Conservation (phyloP, 2,113 vertebrate species). For the Romanogobio albipinnatus region DNA sequence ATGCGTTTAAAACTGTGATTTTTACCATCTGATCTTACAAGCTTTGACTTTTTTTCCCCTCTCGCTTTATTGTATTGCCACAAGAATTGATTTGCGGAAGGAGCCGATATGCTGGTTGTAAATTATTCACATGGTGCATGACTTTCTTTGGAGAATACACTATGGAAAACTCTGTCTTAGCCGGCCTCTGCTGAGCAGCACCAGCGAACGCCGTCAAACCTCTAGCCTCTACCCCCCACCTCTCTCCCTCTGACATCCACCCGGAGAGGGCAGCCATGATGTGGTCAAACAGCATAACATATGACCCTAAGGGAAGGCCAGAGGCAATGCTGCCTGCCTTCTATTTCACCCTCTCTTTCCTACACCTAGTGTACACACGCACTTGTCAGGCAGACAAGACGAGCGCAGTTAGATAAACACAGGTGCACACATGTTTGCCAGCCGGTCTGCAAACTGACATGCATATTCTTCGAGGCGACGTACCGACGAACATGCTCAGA, state of each 20-base stretch:
- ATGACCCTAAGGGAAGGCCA: slow-evolving; percentile 64
- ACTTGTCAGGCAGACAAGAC: slow-evolving; percentile 27
- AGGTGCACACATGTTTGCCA: background rate
- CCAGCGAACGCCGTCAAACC: slow-evolving; percentile 22
- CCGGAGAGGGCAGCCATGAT: slow-evolving; percentile 58
- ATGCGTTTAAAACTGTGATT: background rate
- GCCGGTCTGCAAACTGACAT: slow-evolving; percentile 22
- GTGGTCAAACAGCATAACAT: slow-evolving; percentile 67
- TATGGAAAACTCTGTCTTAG: slow-evolving; percentile 51
- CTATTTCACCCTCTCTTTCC: slow-evolving; percentile 46
- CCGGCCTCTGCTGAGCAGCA: slow-evolving; percentile 39
- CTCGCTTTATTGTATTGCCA: slow-evolving; percentile 49
- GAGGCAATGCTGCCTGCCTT: slow-evolving; percentile 56
- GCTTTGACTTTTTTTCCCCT: slow-evolving; percentile 15
- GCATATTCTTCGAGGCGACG: slow-evolving; percentile 2
- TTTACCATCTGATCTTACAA: slow-evolving; percentile 16
- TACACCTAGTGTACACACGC: slow-evolving; percentile 20
- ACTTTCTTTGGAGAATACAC: slow-evolving; percentile 50
- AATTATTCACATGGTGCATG: slow-evolving; percentile 59
- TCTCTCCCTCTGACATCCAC: slow-evolving; percentile 50
- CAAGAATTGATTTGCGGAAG: slow-evolving; percentile 54
- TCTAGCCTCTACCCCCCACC: slow-evolving; percentile 38
- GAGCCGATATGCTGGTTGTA: slow-evolving; percentile 48
- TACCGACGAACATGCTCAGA: background rate
- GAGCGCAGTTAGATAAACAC: slow-evolving; percentile 18